Evolutionary conservation across 1,140 invertebrate species (phyloP).

Genomic region (Coptotermes formosanus): DNA sequence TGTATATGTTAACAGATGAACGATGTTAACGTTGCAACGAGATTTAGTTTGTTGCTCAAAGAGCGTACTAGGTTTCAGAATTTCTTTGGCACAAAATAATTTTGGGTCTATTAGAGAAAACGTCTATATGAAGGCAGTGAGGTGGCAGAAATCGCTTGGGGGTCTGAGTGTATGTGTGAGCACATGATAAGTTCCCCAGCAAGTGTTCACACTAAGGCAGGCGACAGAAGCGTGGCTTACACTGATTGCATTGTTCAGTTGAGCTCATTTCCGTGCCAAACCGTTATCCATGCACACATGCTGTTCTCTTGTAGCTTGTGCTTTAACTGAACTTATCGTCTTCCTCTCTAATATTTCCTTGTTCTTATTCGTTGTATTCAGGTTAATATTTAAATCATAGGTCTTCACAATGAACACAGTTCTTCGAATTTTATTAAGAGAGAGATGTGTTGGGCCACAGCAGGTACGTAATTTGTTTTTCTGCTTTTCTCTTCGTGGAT

Average conservation of each 20-base stretch:
- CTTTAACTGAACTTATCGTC: background rate
- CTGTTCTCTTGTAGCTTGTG: background rate
- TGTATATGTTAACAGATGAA: too few species aligned
- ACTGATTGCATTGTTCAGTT: slow-evolving; percentile 11
- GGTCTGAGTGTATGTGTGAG: background rate
- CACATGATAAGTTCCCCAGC: background rate
- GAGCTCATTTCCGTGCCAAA: background rate
- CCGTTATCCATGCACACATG: background rate
- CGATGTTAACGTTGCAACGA: background rate
- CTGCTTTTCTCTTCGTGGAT: too few species aligned
- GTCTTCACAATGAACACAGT: too few species aligned
- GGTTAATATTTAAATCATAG: background rate
- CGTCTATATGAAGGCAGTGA: background rate
- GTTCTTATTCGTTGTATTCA: background rate
- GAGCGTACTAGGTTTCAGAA: background rate
- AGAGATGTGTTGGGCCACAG: too few species aligned
- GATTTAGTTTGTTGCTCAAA: background rate
- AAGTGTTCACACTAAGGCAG: background rate
- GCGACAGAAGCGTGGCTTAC: background rate
- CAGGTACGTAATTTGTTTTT: too few species aligned
- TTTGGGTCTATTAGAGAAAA: background rate
- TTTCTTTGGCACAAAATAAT: background rate
- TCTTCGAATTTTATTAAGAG: too few species aligned
- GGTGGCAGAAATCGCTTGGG: background rate
- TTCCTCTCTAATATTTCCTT: background rate